Evolutionary conservation across 2,888 invertebrate genomes (phyloP).

Genomic region (Trissoscelio sp.): DNA sequence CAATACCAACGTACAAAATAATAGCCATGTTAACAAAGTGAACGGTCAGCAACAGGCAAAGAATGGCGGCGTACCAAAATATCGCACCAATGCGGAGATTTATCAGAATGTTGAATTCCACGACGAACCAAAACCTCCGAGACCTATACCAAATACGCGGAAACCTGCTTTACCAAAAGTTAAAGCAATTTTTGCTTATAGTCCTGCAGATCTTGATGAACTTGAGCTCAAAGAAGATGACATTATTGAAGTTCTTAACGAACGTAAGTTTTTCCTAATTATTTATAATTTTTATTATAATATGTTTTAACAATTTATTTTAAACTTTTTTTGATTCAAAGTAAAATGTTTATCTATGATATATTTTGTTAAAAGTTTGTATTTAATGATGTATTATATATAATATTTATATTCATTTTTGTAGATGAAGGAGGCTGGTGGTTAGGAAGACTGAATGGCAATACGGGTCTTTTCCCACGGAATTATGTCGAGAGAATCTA

Average conservation of each 20-base stretch:
- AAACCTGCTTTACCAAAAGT: conserved; percentile 84
- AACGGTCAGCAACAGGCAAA: conserved; percentile 35
- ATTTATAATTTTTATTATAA: background rate
- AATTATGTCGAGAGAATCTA: conserved; percentile 86
- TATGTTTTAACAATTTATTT: background rate
- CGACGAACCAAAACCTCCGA: conserved; percentile 1
- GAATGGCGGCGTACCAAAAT: conserved; percentile 19
- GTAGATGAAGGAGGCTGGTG: conserved; percentile 89
- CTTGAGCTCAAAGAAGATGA: conserved; percentile 86
- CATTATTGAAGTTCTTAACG: conserved; percentile 86
- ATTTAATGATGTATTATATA: background rate
- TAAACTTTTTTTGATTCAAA: background rate
- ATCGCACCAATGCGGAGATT: conserved; percentile 44
- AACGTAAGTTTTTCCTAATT: conserved; percentile 83
- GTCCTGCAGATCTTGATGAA: conserved; percentile 88
- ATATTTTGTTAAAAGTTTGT: background rate
- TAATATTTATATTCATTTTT: conserved; percentile 8
- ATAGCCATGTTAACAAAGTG: conserved; percentile 56
- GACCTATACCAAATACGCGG: conserved; percentile 79
- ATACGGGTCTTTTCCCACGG: conserved; percentile 87
- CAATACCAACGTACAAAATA: conserved; percentile 53
- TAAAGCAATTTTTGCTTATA: conserved; percentile 86
- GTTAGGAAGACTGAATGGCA: conserved; percentile 85
- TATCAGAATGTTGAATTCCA: conserved; percentile 36
- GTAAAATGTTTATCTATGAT: background rate